A percentile compares a stretch with the other conserved stretches of the same genome.
Conservation (phyloP, 2,113 vertebrate genomes). For the Apistogramma diplotaenia region DNA sequence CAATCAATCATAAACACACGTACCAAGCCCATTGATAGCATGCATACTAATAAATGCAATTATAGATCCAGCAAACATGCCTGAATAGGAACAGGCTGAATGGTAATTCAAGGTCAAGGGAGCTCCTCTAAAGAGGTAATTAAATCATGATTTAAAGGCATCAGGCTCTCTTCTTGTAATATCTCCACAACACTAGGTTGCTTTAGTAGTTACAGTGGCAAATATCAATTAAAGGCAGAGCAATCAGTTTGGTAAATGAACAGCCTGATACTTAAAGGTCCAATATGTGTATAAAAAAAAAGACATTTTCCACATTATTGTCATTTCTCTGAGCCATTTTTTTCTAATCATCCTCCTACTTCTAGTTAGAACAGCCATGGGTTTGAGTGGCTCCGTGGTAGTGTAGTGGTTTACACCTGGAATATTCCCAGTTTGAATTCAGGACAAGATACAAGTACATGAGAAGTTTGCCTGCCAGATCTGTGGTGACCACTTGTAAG, state of each 20-base stretch:
- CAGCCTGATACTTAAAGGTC: neutral
- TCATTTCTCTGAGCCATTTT: neutral
- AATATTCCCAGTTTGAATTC: neutral
- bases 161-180: neutral
- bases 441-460: neutral
- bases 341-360: neutral
- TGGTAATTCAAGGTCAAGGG: slow-evolving; percentile 33
- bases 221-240: neutral
- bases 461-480: neutral
- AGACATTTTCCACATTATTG: neutral
- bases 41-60: slow-evolving; percentile 28
- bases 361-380: neutral
- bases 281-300: neutral
- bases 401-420: neutral
- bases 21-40: neutral
- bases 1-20: slow-evolving; percentile 27
- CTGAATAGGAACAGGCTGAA: neutral
- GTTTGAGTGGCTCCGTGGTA: neutral
- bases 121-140: neutral
- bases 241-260: neutral
- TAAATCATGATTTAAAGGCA: neutral
- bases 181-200: neutral
- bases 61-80: slow-evolving; percentile 4
- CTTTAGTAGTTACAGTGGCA: neutral
- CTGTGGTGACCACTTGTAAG: neutral